Evolutionary conservation across 35 echinoderm and acorn worm species (phyloP), one percentile per base, ranked within the genome.

Genomic region (Lytechinus pictus): DNA sequence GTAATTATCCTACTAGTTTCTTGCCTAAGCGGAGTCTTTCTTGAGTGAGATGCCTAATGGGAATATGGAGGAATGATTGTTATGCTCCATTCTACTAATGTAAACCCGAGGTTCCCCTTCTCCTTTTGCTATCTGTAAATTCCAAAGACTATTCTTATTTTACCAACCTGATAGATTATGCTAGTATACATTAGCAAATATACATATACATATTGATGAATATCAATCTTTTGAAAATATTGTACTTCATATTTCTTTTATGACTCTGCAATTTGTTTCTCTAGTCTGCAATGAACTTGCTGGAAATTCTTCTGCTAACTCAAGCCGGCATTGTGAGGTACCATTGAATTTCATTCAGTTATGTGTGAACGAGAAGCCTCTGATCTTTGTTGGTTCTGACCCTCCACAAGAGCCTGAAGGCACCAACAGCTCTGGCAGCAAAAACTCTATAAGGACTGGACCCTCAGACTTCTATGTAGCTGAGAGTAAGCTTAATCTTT

Each of bases 331-430:
- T 54, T 86, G 94, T 88, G 95, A 95, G 4, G 96, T 95, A 28
- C 88, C 95, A 9, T 95, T 97, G 19, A 97, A 96, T 60, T 97
- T 97, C 52, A 33, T 96, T 27, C 54, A 96, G 21, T 94, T 61
- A 52, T 96, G 95, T 61, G 94, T 97, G 3, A 57, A 96, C 8
- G 91, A 96, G 27, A 96, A 66, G 79, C 97, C 97, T 4, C 86
- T 52, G 27, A 95, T 97, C 54, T 97, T 96, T 94, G 95, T 87
- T 53, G 79, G 95, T 5, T 93, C 92, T 28, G 92, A 93, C 92
- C 92, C 92, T 55, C 92, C 92, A 53, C 92, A 93, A 53, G 92
- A 93, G 14, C 56, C 88, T 87, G 28, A 60, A 55, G 92, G 27
- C 87, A 90, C 57, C 95, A 87, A 54, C n/a, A 95, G 53, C 94